phyloP scores from a whole-genome alignment of 2,113 vertebrate species.

The Macquaria ambigua region DNA sequence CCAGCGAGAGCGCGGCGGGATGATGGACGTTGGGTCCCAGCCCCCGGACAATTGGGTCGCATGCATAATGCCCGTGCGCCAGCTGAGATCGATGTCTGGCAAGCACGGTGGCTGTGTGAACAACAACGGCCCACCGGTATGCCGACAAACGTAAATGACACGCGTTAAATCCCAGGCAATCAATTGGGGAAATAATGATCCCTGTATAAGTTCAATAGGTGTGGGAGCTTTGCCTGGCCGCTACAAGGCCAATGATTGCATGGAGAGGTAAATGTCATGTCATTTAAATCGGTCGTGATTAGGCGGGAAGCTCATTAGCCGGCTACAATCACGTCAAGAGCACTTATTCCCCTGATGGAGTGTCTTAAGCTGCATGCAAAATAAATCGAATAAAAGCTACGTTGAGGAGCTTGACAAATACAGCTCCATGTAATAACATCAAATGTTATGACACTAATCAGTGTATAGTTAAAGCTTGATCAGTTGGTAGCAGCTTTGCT shows the following conservation, averaged over 20 bases:
- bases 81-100: conserved; percentile 70
- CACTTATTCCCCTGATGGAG: conserved; percentile 75
- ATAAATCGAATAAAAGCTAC: conserved; percentile 67
- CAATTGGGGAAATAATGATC: conserved; percentile 77
- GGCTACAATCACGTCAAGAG: conserved; percentile 71
- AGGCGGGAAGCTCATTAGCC: conserved; percentile 76
- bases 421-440: conserved; percentile 56
- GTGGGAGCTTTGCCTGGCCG: conserved; percentile 25
- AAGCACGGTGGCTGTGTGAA: conserved; percentile 38
- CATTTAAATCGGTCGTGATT: conserved; percentile 81
- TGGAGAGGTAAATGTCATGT: conserved; percentile 80
- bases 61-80: conserved; percentile 68
- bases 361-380: conserved; percentile 61
- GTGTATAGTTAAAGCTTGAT: conserved; percentile 33
- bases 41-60: conserved; percentile 72
- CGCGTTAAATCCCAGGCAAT: conserved; percentile 59
- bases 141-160: conserved; percentile 59
- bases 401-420: conserved; percentile 69
- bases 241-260: conserved; percentile 72
- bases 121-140: conserved; percentile 24
- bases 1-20: conserved; percentile 54
- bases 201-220: conserved; percentile 60
- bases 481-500: conserved; percentile 14
- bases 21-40: conserved; percentile 76
- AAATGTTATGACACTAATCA: conserved; percentile 70